Conservation (phyloP, 2,113 vertebrate genomes). For the Gavia stellata region DNA sequence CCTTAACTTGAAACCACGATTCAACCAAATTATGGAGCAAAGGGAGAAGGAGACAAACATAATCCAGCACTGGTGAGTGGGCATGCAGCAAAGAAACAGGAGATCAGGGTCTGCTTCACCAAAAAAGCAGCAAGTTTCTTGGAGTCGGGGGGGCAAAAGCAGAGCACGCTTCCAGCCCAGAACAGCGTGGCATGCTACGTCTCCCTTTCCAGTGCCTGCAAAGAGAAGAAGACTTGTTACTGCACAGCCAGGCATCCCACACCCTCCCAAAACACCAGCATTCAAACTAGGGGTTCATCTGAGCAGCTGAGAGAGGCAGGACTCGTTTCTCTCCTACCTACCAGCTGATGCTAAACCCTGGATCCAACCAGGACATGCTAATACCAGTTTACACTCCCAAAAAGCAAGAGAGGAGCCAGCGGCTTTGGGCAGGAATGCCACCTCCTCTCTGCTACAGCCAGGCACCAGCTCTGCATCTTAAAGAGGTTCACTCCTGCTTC, state of each 20-base stretch:
- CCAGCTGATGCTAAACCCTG: neutral
- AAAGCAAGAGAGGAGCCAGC: neutral
- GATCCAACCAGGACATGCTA: neutral
- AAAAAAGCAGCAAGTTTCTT: neutral
- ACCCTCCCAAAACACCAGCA: rapidly evolving
- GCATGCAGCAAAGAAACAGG: conserved; percentile 1
- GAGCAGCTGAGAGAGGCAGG: neutral
- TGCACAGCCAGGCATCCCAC: neutral
- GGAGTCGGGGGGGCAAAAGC: neutral
- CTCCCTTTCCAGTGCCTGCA: neutral
- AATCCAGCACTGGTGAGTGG: conserved; percentile 65
- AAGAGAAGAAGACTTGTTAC: neutral
- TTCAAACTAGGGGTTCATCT: neutral
- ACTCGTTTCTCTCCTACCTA: neutral
- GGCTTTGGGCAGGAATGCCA: neutral
- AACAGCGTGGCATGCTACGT: rapidly evolving
- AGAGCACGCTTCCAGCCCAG: neutral
- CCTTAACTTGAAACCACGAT: conserved; percentile 86
- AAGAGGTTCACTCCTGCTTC: neutral
- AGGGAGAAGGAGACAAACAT: conserved; percentile 85
- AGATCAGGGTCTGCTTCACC: neutral
- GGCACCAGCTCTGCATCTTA: neutral
- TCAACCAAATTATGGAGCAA: conserved; percentile 86
- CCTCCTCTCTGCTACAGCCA: neutral
- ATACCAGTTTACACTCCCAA: neutral